Evolutionary conservation across 2,888 invertebrate species (phyloP).

Genomic region (Imbricaverruca yamaguchii): DNA sequence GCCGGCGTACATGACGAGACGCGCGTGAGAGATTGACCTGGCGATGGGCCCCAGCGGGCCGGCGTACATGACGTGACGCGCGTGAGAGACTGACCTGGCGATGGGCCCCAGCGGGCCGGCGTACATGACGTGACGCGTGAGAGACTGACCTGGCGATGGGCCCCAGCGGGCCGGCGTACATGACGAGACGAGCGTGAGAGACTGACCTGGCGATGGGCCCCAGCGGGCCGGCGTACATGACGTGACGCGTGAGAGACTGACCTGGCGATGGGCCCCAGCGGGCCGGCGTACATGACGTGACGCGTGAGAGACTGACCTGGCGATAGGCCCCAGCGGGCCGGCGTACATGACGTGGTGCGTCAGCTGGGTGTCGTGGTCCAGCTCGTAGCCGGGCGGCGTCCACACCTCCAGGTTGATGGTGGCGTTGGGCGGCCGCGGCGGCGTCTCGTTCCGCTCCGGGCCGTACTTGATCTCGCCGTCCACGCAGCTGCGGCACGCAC

Average conservation of each 20-base stretch:
- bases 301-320: slow-evolving; percentile 38
- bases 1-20: slow-evolving; percentile 41
- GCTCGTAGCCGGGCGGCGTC: slow-evolving; percentile 55
- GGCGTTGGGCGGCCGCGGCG: slow-evolving; percentile 37
- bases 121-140: slow-evolving; percentile 39
- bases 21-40: slow-evolving; percentile 41
- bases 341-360: slow-evolving; percentile 39
- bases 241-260: slow-evolving; percentile 36
- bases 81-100: slow-evolving; percentile 42
- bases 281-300: slow-evolving; percentile 39
- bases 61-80: slow-evolving; percentile 39
- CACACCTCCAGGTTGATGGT: slow-evolving; percentile 63
- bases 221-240: slow-evolving; percentile 42
- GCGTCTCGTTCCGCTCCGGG: not conserved
- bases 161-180: slow-evolving; percentile 42
- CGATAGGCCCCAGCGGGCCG: slow-evolving; percentile 43
- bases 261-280: slow-evolving; percentile 43
- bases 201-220: slow-evolving; percentile 43
- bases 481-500: not conserved
- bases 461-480: not conserved
- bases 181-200: too few species aligned
- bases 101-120: slow-evolving; percentile 43
- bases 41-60: slow-evolving; percentile 43
- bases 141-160: slow-evolving; percentile 42
- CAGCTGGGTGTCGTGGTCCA: slow-evolving; percentile 39